Conservation (phyloP, 2,888 invertebrate species). For the Nephrocerus scutellatus region DNA sequence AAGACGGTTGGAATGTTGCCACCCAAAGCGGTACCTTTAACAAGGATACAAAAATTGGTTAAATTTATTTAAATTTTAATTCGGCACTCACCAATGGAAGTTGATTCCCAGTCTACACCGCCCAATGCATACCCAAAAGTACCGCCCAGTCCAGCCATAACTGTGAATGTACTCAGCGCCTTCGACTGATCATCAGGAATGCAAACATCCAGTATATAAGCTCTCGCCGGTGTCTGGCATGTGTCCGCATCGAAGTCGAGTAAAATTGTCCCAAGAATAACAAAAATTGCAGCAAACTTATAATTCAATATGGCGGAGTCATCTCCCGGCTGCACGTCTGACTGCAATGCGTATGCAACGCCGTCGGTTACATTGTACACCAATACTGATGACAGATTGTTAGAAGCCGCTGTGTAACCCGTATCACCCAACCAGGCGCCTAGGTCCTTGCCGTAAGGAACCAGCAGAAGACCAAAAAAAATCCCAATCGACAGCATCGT, state of each 20-base stretch:
- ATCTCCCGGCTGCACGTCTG: slow-evolving; percentile 5
- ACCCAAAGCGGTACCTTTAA: slow-evolving; percentile 45
- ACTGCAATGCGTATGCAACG: slow-evolving; percentile 26
- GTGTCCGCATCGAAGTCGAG: slow-evolving; percentile 61
- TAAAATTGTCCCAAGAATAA: slow-evolving; percentile 56
- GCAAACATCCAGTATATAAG: slow-evolving; percentile 57
- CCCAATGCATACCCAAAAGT: slow-evolving; percentile 55
- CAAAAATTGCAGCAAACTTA: slow-evolving; percentile 50
- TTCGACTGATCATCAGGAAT: slow-evolving; percentile 56
- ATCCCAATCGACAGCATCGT: slow-evolving; percentile 54
- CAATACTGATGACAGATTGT: neutral
- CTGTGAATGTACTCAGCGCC: slow-evolving; percentile 57
- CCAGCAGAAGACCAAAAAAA: slow-evolving; percentile 52
- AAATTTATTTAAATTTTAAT: too few species aligned
- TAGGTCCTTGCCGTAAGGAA: slow-evolving; percentile 55
- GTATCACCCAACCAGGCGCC: slow-evolving; percentile 50
- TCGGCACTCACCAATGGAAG: slow-evolving; percentile 38
- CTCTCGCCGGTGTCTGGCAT: slow-evolving; percentile 58
- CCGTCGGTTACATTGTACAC: slow-evolving; percentile 24
- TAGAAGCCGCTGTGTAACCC: slow-evolving; percentile 21
- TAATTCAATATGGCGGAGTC: slow-evolving; percentile 27
- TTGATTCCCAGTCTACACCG: slow-evolving; percentile 55
- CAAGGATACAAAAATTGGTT: too few species aligned
- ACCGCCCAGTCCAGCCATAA: slow-evolving; percentile 60
- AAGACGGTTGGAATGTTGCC: slow-evolving; percentile 57